A percentile compares a stretch with the other conserved stretches of the same genome.
Conservation (phyloP, 1,140 invertebrate genomes). For the Aphelinus atriplicis region DNA sequence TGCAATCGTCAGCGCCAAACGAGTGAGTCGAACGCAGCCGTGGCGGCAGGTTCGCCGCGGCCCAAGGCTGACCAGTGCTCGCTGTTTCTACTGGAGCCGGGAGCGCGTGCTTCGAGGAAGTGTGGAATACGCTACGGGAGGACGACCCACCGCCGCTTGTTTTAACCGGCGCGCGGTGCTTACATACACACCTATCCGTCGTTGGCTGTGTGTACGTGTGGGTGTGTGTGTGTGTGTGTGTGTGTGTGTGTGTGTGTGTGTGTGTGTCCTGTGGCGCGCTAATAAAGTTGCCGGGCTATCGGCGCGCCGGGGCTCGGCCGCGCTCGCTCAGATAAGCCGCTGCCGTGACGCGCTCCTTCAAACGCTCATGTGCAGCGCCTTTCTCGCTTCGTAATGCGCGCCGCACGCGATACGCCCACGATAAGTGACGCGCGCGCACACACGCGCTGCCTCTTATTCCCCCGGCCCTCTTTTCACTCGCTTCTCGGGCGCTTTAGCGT, state of each 20-base stretch:
- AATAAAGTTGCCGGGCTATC: constrained; percentile 30
- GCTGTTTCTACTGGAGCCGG: constrained; percentile 8
- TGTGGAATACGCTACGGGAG: constrained; percentile 13
- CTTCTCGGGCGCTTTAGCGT: not conserved
- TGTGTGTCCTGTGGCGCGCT: not conserved
- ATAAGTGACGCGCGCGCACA: too few relatives aligned
- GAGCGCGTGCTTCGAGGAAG: constrained; percentile 11
- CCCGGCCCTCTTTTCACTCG: too few relatives aligned
- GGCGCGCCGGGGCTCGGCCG: not conserved
- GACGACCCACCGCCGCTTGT: not conserved
- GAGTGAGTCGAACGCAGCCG: too few relatives aligned
- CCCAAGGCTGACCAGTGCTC: constrained; percentile 16
- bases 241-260: too few relatives aligned
- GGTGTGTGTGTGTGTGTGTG: too few relatives aligned
- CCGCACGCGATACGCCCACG: too few relatives aligned
- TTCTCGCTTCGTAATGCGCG: too few relatives aligned
- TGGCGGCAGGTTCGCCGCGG: not conserved
- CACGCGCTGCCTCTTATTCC: too few relatives aligned
- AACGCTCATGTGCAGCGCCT: not conserved
- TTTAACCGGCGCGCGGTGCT: too few relatives aligned
- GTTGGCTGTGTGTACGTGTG: too few relatives aligned
- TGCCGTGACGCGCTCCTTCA: constrained; percentile 1
- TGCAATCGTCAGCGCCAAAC: too few relatives aligned
- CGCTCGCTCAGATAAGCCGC: not conserved
- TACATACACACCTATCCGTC: too few relatives aligned